Conservation (phyloP, 2,113 vertebrate genomes). For the Corapipo altera region DNA sequence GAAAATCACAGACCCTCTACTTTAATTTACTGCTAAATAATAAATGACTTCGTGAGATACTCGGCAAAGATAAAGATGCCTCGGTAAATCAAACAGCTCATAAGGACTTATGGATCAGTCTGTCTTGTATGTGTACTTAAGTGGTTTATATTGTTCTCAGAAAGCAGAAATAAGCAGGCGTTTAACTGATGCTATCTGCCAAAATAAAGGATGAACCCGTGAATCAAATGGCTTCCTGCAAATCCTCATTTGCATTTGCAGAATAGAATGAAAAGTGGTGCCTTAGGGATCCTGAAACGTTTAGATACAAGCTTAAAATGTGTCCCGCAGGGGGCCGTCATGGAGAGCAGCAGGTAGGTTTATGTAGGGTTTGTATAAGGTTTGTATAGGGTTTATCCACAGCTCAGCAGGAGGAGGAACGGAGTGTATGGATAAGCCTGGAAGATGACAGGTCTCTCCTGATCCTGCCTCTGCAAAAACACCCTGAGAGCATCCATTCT, state of each 20-base stretch:
- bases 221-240: conserved; percentile 29
- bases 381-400: neutral
- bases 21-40: conserved; percentile 70
- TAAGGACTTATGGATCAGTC: conserved; percentile 47
- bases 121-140: conserved; percentile 52
- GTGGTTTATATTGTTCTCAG: conserved; percentile 52
- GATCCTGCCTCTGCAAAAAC: neutral
- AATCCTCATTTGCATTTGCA: conserved; percentile 12
- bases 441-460: neutral
- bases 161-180: conserved; percentile 51
- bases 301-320: rapidly evolving
- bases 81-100: conserved; percentile 62
- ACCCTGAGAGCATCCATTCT: rapidly evolving
- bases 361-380: rapidly evolving
- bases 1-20: conserved; percentile 47
- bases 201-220: conserved; percentile 30
- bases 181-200: conserved; percentile 55
- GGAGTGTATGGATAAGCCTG: rapidly evolving
- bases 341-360: neutral
- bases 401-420: neutral
- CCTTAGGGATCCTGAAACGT: neutral
- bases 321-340: neutral
- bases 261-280: neutral
- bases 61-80: conserved; percentile 42
- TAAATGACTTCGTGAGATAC: conserved; percentile 51